phyloP scores from a whole-genome alignment of 2,113 vertebrate species.

The Australoheros scitulus region DNA sequence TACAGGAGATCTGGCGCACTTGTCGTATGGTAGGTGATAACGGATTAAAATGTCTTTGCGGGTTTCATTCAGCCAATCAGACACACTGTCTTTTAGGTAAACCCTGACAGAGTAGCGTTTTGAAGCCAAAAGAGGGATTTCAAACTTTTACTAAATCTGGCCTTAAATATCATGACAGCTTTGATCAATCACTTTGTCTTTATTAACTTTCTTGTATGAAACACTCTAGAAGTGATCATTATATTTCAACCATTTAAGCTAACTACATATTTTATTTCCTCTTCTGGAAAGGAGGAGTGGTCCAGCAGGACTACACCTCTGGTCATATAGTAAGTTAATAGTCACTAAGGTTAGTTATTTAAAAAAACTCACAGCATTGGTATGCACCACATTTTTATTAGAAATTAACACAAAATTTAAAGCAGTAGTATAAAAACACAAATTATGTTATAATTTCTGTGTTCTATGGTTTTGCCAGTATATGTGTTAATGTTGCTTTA shows the following conservation, averaged over 20 bases:
- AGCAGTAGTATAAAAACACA: conserved; percentile 54
- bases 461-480: neutral
- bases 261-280: neutral
- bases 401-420: conserved; percentile 49
- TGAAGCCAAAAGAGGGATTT: neutral
- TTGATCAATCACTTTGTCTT: neutral
- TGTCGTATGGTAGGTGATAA: too few species aligned
- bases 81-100: neutral
- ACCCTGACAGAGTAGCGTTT: neutral
- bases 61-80: neutral
- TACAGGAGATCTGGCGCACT: too few species aligned
- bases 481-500: neutral
- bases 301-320: too few species aligned
- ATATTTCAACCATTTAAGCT: neutral
- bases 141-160: neutral
- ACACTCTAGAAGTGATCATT: neutral
- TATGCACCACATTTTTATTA: conserved; percentile 50
- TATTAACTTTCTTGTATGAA: neutral
- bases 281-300: too few species aligned
- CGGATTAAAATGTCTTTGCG: too few species aligned
- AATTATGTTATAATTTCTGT: neutral
- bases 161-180: neutral
- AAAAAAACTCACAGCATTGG: neutral
- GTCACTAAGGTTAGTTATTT: neutral
- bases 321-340: too few species aligned